These are phyloP conservation scores for Drosophila paranaensis DNA, from an alignment of 2,888 invertebrate species.

Conservation along the genomic window DNA sequence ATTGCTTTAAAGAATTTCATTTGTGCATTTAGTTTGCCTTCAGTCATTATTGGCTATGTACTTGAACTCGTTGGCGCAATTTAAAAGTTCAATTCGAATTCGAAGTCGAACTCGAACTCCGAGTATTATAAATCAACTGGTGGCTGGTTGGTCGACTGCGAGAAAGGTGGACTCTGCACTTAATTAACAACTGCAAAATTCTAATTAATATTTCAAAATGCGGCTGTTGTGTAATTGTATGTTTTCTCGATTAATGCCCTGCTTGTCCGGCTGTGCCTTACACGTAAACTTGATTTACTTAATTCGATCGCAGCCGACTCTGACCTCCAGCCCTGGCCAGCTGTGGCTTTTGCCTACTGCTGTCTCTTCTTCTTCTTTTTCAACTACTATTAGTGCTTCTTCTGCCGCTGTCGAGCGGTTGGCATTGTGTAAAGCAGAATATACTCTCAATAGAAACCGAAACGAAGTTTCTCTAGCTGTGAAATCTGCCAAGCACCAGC, in stretches of 20 bases:
- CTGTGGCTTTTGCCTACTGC: constrained; percentile 39
- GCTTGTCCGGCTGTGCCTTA: constrained; percentile 28
- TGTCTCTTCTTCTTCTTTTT: constrained; percentile 9
- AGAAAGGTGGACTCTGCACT: constrained; percentile 30
- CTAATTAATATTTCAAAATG: constrained; percentile 39
- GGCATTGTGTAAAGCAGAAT: constrained; percentile 71
- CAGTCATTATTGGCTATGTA: constrained; percentile 56
- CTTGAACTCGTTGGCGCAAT: constrained; percentile 62
- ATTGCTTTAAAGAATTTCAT: constrained; percentile 53
- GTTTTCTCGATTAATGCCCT: constrained; percentile 26
- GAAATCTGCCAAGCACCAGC: constrained; percentile 65
- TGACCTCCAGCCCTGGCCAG: constrained; percentile 71
- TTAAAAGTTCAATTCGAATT: constrained; percentile 58
- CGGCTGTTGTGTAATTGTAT: constrained; percentile 28
- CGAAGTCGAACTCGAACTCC: not conserved
- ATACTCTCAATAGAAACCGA: constrained; percentile 54
- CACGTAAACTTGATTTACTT: constrained; percentile 70
- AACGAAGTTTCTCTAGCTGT: constrained; percentile 68
- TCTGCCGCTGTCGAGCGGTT: constrained; percentile 28
- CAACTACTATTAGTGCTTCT: constrained; percentile 36
- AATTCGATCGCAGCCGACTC: constrained; percentile 51
- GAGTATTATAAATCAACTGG: constrained; percentile 41
- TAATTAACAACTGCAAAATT: constrained; percentile 57
- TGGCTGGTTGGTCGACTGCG: constrained; percentile 14
- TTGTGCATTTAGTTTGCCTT: constrained; percentile 54